phyloP scores from a whole-genome alignment of 2,113 vertebrate genomes.

The Tupaia tana region DNA sequence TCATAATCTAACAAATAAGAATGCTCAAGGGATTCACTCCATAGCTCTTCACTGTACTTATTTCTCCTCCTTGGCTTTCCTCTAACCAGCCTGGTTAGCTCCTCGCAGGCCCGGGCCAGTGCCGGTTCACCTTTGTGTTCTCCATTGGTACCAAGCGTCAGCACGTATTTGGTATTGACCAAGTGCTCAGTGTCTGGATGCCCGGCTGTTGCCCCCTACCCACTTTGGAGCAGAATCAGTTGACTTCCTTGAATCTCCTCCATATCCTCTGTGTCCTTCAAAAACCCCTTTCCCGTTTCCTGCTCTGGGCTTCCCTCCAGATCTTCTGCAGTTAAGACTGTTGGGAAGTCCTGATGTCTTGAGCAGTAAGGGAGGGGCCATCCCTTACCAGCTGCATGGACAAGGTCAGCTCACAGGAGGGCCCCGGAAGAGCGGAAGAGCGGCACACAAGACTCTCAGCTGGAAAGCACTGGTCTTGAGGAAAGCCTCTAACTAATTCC shows the following conservation, averaged over 20 bases:
- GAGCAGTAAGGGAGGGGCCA: background rate
- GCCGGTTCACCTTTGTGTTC: background rate
- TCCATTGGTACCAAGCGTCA: background rate
- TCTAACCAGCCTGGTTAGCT: background rate
- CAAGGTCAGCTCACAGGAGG: background rate
- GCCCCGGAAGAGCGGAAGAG: background rate
- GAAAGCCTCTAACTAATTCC: background rate
- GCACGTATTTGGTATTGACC: accelerated
- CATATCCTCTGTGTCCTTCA: background rate
- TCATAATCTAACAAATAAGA: background rate
- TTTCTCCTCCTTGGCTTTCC: background rate
- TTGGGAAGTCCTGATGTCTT: background rate
- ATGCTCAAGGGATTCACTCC: background rate
- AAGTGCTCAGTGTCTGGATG: accelerated
- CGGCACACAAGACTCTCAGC: background rate
- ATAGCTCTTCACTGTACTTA: background rate
- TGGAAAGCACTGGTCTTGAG: background rate
- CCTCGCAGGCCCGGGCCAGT: background rate
- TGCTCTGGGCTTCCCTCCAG: background rate
- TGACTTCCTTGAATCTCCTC: background rate
- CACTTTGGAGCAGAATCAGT: background rate
- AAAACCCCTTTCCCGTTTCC: background rate
- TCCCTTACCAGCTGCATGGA: background rate
- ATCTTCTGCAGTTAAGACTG: background rate
- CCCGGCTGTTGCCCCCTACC: too few species aligned